Evolutionary conservation across 1,140 invertebrate species (phyloP).

Genomic region (Branchinecta lynchi): DNA sequence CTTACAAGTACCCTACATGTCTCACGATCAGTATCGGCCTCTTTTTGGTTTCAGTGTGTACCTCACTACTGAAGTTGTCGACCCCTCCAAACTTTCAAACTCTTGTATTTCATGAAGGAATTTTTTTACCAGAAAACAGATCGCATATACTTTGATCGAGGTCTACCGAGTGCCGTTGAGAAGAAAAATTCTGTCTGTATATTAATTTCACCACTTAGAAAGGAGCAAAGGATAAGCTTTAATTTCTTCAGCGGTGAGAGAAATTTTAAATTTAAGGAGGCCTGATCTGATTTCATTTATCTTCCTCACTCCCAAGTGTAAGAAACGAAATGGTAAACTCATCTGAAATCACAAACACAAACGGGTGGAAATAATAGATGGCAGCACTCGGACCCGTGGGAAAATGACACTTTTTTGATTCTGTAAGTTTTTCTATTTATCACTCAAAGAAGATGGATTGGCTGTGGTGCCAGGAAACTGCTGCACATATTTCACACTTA

Average conservation of each 20-base stretch:
- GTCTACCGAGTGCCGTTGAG: background rate
- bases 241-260: background rate
- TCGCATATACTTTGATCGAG: slow-evolving; percentile 6
- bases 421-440: too few species aligned
- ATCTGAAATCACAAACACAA: slow-evolving; percentile 2
- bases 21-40: too few species aligned
- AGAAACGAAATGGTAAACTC: slow-evolving; percentile 6
- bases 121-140: slow-evolving; percentile 6
- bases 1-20: too few species aligned
- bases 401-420: too few species aligned
- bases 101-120: slow-evolving; percentile 2
- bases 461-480: too few species aligned
- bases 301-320: background rate
- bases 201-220: background rate
- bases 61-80: slow-evolving; percentile 9
- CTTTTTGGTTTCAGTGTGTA: too few species aligned
- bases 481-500: too few species aligned
- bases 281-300: background rate
- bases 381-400: too few species aligned
- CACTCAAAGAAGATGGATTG: too few species aligned
- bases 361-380: slow-evolving; percentile 9
- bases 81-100: slow-evolving; percentile 9
- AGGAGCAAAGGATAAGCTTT: slow-evolving; percentile 9
- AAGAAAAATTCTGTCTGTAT: background rate
- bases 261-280: background rate